Evolutionary conservation across 2,888 invertebrate species (phyloP).

Genomic region (Scaptodrosophila latifasciaeformis): DNA sequence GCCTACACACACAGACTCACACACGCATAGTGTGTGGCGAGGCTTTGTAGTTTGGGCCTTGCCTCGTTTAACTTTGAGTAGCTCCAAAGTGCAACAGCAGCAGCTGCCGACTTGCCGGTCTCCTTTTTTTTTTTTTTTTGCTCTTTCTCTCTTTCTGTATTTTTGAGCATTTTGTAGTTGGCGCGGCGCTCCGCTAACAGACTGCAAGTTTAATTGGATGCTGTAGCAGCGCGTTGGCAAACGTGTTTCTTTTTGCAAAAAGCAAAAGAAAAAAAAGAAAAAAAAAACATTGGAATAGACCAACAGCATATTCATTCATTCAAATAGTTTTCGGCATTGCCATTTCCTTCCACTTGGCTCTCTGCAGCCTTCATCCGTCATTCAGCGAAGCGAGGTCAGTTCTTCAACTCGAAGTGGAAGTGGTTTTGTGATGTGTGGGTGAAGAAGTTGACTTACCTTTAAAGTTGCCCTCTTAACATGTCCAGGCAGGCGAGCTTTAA

Average conservation of each 20-base stretch:
- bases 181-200: not conserved
- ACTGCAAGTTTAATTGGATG: conserved; percentile 52
- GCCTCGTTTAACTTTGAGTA: conserved; percentile 44
- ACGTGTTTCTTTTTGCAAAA: conserved; percentile 53
- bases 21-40: conserved; percentile 15
- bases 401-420: not conserved
- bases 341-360: conserved; percentile 43
- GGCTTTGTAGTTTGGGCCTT: conserved; percentile 16
- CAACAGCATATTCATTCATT: conserved; percentile 7
- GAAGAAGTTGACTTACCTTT: conserved; percentile 46
- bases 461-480: conserved; percentile 35
- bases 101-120: conserved; percentile 39
- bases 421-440: not conserved
- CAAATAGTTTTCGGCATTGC: no score
- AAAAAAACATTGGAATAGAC: not conserved
- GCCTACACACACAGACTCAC: conserved; percentile 8
- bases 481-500: conserved; percentile 23
- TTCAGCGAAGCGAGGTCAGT: conserved; percentile 45
- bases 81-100: conserved; percentile 30
- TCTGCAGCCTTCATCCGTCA: no score
- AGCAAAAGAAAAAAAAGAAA: no score
- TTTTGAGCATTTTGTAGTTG: conserved; percentile 8
- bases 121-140: conserved; percentile 28
- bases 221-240: conserved; percentile 51
- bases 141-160: not conserved